phyloP scores from a whole-genome alignment of 2,888 invertebrate species.

The Sesia apiformis region DNA sequence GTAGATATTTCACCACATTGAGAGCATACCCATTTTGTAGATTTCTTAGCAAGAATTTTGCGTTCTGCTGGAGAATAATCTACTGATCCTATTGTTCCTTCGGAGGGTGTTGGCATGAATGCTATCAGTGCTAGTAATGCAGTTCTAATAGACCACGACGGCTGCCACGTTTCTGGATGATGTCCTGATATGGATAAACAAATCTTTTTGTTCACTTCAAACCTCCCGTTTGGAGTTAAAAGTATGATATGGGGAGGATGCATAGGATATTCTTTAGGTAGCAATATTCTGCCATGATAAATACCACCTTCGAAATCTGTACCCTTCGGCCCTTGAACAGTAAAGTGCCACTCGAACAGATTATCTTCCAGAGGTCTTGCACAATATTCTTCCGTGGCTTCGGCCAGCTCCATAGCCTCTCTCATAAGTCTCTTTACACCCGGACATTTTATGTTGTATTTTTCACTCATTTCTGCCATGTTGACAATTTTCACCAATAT shows the following conservation, averaged over 20 bases:
- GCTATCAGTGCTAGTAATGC: conserved; percentile 93
- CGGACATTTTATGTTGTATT: conserved; percentile 73
- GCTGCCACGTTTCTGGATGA: conserved; percentile 99
- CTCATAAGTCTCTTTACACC: conserved; percentile 95
- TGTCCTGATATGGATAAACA: conserved; percentile 96
- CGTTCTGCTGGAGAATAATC: conserved; percentile 92
- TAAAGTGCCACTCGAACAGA: conserved; percentile 98
- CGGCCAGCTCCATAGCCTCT: conserved; percentile 89
- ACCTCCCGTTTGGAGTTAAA: conserved; percentile 94
- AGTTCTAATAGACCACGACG: conserved; percentile 96
- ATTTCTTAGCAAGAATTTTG: conserved; percentile 85
- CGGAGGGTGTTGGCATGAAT: conserved; percentile 94
- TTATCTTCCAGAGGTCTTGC: conserved; percentile 95
- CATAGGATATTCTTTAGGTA: conserved; percentile 97
- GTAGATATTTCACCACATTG: conserved; percentile 57
- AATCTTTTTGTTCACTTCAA: conserved; percentile 95
- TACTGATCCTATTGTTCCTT: conserved; percentile 92
- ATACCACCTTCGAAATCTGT: conserved; percentile 93
- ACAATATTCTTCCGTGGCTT: conserved; percentile 91
- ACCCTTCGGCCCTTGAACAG: conserved; percentile 90
- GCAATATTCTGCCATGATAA: conserved; percentile 92
- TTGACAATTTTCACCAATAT: background rate
- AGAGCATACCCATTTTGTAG: conserved; percentile 48
- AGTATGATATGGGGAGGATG: conserved; percentile 96
- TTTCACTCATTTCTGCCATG: conserved; percentile 61